phyloP scores from a whole-genome alignment of 2,797 vertebrate genomes.

The Sebastes paucispinis region DNA sequence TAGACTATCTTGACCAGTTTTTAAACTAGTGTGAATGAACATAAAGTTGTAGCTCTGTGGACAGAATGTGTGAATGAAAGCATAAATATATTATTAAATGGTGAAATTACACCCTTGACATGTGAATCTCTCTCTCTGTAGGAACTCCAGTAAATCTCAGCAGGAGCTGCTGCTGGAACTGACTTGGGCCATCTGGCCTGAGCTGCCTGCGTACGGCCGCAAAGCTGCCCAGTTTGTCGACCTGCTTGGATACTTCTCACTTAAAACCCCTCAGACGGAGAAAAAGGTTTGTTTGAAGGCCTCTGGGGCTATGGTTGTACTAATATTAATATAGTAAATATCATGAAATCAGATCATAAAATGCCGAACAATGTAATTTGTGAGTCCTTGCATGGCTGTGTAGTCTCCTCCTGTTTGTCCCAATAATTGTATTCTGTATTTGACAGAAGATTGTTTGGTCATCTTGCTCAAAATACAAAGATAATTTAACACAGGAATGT shows the following conservation, averaged over 20 bases:
- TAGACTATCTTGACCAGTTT: no score
- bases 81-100: background rate
- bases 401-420: background rate
- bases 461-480: background rate
- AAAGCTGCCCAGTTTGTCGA: slow-evolving; percentile 99
- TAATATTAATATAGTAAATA: background rate
- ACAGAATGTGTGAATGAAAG: background rate
- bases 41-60: background rate
- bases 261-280: slow-evolving; percentile 98
- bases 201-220: slow-evolving; percentile 97
- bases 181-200: slow-evolving; percentile 99
- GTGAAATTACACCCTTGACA: background rate
- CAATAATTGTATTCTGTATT: background rate
- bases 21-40: background rate
- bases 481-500: background rate
- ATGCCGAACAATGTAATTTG: background rate
- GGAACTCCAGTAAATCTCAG: slow-evolving; percentile 96
- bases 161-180: slow-evolving; percentile 95
- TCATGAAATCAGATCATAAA: background rate
- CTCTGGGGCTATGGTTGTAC: rapidly evolving
- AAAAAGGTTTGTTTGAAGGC: slow-evolving; percentile 87
- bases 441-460: background rate
- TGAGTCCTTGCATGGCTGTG: background rate
- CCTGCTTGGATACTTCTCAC: slow-evolving; percentile 96
- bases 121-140: slow-evolving; percentile 52